These are phyloP conservation scores for Caenorhabditis inopinata DNA, from an alignment of 1,140 invertebrate species.

Conservation along the genomic window DNA sequence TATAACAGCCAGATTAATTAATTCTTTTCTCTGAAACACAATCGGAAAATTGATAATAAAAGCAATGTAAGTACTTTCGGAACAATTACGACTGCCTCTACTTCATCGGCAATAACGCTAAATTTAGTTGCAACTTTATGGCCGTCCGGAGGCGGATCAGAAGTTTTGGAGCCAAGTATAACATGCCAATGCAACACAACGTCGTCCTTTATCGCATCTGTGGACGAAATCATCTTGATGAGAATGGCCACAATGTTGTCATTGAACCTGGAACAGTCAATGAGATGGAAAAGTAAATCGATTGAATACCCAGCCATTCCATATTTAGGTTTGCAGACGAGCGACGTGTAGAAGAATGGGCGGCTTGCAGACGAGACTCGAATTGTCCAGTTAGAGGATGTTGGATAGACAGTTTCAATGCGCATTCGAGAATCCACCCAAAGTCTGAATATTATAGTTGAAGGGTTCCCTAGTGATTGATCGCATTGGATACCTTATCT, in stretches of 20 bases:
- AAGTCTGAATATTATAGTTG: conserved; percentile 39
- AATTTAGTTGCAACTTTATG: conserved; percentile 40
- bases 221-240: conserved; percentile 32
- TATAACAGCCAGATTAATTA: conserved; percentile 87
- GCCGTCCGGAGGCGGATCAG: not conserved
- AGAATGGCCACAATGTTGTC: conserved; percentile 21
- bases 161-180: not conserved
- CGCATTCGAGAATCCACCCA: conserved; percentile 46
- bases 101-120: conserved; percentile 37
- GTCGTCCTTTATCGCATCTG: not conserved
- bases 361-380: conserved; percentile 37
- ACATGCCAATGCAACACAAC: conserved; percentile 19
- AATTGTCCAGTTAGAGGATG: conserved; percentile 34
- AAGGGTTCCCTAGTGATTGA: too few species aligned
- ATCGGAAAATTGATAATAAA: not conserved
- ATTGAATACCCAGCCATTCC: conserved; percentile 21
- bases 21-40: conserved; percentile 36
- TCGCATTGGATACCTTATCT: too few species aligned
- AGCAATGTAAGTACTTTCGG: too few species aligned
- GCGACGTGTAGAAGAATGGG: conserved; percentile 42
- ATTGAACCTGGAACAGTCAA: not conserved
- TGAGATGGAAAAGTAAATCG: not conserved
- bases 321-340: conserved; percentile 40
- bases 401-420: conserved; percentile 41
- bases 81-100: conserved; percentile 45